Evolutionary conservation across 2,888 invertebrate genomes (phyloP), one percentile per base, ranked within the genome.

Genomic region (Orchestes rusci): DNA sequence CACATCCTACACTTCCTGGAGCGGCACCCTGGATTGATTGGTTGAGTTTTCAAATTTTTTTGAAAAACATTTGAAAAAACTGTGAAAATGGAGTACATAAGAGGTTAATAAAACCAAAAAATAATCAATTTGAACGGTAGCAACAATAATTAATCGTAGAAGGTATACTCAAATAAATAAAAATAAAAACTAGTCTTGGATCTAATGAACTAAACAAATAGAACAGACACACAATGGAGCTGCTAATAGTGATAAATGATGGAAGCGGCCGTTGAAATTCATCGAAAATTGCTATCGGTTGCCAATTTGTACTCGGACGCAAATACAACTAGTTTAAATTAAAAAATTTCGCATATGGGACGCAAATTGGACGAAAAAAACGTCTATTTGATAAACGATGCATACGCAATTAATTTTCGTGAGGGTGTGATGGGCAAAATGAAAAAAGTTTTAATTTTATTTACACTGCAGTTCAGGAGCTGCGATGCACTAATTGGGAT

Each of bases 381-480:
- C 35, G 40, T 42, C 43, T 37, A 43, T 44, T 50, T 50, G 50
- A 47, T 50, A 47, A 50, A 50, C 50, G 50, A 44, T 44, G 43
- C 47, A 47, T 50, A 47, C 40, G 50, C 44, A 47, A 50, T 50
- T 50, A 47, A 50, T 50, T 50, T 50, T 47, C 50, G 43, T 43
- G 39, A 34, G 29, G 27, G 42, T 38, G 44, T 31, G 48, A 50
- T 45, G 28, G 45, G 45, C 32, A 28, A 45, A 50, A 50, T 42
- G 37, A 50, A 50, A 50, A 50, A 46, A 50, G 45, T 50, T 50
- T 50, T 50, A 46, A 46, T 46, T 50, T 50, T 50, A 46, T 50
- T 50, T 50, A 50, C 50, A 46, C 28, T 50, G 46, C 45, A 50
- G 50, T 45, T 50, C 30, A 33, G 44, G 39, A 41, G 39, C 15